Percentiles rank a stretch among this genome's conserved stretches.
phyloP scores from a whole-genome alignment of 2,888 invertebrate genomes.

The Marronus borbonicus region DNA sequence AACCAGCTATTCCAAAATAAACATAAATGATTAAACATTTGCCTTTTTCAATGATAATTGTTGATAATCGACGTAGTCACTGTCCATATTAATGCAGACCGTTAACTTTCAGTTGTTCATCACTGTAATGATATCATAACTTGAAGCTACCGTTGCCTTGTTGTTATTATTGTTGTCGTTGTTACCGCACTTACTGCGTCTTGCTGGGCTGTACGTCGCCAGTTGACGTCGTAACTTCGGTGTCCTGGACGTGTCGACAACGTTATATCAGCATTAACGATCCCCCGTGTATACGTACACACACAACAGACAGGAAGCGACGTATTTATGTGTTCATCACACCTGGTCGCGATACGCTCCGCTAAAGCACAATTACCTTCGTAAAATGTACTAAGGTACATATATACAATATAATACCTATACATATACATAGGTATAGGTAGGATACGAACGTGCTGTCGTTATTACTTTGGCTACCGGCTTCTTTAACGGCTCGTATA shows the following conservation, averaged over 20 bases:
- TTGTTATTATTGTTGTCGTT: too few species aligned
- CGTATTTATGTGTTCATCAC: constrained; percentile 65
- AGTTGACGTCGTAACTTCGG: constrained; percentile 56
- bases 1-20: too few species aligned
- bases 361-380: constrained; percentile 58
- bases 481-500: too few species aligned
- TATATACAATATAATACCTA: background rate
- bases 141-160: constrained; percentile 4
- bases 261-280: constrained; percentile 62
- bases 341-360: constrained; percentile 60
- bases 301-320: constrained; percentile 62
- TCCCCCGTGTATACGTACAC: constrained; percentile 42
- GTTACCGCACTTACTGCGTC: background rate
- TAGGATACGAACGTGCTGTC: background rate
- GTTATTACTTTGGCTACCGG: too few species aligned
- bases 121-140: background rate
- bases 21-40: too few species aligned
- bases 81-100: too few species aligned
- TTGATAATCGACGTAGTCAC: too few species aligned
- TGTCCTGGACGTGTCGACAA: constrained; percentile 56
- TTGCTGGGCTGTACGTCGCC: constrained; percentile 50
- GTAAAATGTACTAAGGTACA: constrained; percentile 9
- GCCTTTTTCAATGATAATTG: too few species aligned
- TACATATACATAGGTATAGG: background rate
- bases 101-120: background rate